phyloP scores from a whole-genome alignment of 2,888 invertebrate species.

The Fabriciana adippe region DNA sequence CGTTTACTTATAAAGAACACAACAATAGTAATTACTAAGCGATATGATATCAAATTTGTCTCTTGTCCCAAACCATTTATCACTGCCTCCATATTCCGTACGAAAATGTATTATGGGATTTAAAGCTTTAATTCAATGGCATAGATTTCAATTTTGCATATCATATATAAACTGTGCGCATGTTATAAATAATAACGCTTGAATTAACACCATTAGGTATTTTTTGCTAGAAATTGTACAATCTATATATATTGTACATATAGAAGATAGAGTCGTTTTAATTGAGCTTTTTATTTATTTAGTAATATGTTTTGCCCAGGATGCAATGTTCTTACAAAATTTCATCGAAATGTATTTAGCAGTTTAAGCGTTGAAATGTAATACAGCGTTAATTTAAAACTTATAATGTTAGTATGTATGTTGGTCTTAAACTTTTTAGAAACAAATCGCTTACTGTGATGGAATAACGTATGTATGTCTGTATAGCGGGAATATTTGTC shows the following conservation, averaged over 20 bases:
- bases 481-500: too few species aligned
- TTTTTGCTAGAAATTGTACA: background rate
- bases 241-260: background rate
- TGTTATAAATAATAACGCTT: conserved; percentile 14
- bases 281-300: background rate
- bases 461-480: too few species aligned
- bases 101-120: conserved; percentile 23
- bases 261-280: background rate
- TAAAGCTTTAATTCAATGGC: conserved; percentile 23
- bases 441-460: too few species aligned
- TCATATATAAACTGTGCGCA: background rate
- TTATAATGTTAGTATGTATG: too few species aligned
- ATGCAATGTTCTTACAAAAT: background rate
- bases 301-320: background rate
- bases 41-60: conserved; percentile 67
- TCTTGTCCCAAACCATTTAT: conserved; percentile 60
- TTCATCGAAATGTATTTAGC: background rate
- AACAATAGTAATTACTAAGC: conserved; percentile 34
- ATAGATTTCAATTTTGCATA: conserved; percentile 10
- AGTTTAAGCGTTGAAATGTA: background rate
- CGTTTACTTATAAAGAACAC: conserved; percentile 54
- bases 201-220: conserved; percentile 6
- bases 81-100: conserved; percentile 48
- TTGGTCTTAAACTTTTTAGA: too few species aligned
- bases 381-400: too few species aligned